These are phyloP conservation scores for Drosophila erecta DNA, from an alignment of 1,140 invertebrate species.

Conservation along the genomic window DNA sequence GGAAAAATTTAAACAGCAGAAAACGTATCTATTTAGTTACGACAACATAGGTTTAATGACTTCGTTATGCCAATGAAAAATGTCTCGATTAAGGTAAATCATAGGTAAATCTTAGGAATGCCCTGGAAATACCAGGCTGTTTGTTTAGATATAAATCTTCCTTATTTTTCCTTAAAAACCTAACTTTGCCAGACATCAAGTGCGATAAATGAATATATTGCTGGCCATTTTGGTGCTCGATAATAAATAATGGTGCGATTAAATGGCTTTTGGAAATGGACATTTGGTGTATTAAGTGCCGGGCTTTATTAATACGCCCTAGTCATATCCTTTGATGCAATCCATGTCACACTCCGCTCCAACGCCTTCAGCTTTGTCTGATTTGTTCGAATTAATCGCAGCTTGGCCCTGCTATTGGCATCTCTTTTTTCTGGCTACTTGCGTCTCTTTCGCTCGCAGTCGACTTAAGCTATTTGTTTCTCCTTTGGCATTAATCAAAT, in stretches of 20 bases:
- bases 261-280: not conserved
- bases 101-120: too few species aligned
- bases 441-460: not conserved
- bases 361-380: constrained; percentile 11
- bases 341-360: constrained; percentile 15
- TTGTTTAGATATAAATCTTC: not conserved
- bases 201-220: not conserved
- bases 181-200: not conserved
- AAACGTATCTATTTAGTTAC: too few species aligned
- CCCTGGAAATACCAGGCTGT: too few species aligned
- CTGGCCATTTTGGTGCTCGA: not conserved
- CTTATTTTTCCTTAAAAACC: not conserved
- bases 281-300: constrained; percentile 3
- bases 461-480: constrained; percentile 15
- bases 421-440: constrained; percentile 5
- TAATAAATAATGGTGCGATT: not conserved
- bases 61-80: too few species aligned
- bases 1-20: not conserved
- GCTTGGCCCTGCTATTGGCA: constrained; percentile 12
- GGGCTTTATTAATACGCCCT: not conserved
- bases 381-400: constrained; percentile 33
- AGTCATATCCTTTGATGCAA: constrained; percentile 20
- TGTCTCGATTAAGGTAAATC: too few species aligned
- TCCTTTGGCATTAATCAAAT: constrained; percentile 66
- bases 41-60: too few species aligned